Base-by-base conservation (phyloP, 1,140 invertebrate species). In the Frieseomelitta varia region DNA sequence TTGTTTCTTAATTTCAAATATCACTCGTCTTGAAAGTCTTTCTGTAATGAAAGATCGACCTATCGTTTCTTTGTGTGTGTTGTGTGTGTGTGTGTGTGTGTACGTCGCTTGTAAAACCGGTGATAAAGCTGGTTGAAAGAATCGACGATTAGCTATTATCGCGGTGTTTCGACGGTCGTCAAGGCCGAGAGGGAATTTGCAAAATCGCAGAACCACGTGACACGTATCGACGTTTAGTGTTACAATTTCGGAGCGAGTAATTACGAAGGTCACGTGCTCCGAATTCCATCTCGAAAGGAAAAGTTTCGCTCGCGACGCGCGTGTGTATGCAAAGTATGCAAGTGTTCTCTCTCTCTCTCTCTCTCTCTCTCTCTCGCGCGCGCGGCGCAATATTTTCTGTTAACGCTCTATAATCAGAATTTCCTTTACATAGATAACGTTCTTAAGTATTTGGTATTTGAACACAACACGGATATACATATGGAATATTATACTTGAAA, bases 221-320 rank as follows among this genome's bases (percentile, higher is more conserved):
- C 56, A n/a, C 69, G 24, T n/a, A 34, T 65, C 71, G 30, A 19
- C n/a, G 51, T 51, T 75, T 27, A 55, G 34, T 34, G 39, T 55
- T 63, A 47, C 65, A 39, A 14, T n/a, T 27, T 81, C 21, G 15
- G 79, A 56, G 58, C 27, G 39, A 63, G 17, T 65, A 74, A 73
- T n/a, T 24, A 47, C 69, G 21, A 65, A 39, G 58, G 27, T 67
- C 71, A 15, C 58, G 27, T 4, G 58, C 14, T 24, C 34, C 24
- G 55, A 51, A 81, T 81, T 55, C 27, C 79, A 39, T 81, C 19
- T 47, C 58, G 71, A 81, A 81, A 81, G 79, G 47, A 81, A 67
- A 34, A 81, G 51, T 74, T 63, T 61, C 19, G 0, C 11, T 65
- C 24, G n/a, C 27, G 12, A 30, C 4, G 51, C 4, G 51, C 14